Conservation (phyloP, 2,888 invertebrate genomes). For the Chrysotoxum bicinctum region DNA sequence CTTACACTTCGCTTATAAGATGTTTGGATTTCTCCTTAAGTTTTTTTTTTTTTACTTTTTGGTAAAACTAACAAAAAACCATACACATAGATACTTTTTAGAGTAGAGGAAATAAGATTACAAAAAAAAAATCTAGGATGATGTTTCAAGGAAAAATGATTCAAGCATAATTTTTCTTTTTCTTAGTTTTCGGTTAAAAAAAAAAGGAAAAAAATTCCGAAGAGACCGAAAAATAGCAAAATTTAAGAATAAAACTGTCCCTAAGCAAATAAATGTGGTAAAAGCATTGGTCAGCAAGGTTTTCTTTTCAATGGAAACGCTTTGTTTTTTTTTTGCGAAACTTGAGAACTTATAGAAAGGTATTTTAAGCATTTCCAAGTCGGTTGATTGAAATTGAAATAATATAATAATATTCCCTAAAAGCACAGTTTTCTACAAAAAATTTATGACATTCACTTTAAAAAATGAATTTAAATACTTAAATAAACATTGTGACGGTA, state of each 20-base stretch:
- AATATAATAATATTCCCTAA: too few relatives aligned
- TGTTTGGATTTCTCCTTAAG: conserved; percentile 70
- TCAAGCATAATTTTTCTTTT: conserved; percentile 13
- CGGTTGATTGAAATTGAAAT: too few relatives aligned
- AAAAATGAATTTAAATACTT: too few relatives aligned
- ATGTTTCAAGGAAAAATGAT: conserved; percentile 42
- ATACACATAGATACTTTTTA: conserved; percentile 16
- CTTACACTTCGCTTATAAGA: conserved; percentile 70
- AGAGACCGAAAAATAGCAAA: not conserved
- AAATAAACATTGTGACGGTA: too few relatives aligned
- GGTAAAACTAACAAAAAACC: conserved; percentile 25
- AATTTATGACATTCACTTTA: too few relatives aligned
- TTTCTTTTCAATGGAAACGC: not conserved
- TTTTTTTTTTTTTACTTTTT: conserved; percentile 33
- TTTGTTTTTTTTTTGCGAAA: not conserved
- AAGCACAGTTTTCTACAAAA: too few relatives aligned
- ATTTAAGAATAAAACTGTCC: not conserved
- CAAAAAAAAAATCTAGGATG: conserved; percentile 21
- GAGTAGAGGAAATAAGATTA: conserved; percentile 25
- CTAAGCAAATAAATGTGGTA: not conserved
- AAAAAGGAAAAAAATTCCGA: not conserved
- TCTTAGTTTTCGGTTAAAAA: not conserved
- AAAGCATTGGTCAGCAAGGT: not conserved
- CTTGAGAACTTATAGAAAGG: not conserved
- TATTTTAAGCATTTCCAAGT: too few relatives aligned